Conservation (phyloP, 2,113 vertebrate genomes). For the Pluvialis apricaria region DNA sequence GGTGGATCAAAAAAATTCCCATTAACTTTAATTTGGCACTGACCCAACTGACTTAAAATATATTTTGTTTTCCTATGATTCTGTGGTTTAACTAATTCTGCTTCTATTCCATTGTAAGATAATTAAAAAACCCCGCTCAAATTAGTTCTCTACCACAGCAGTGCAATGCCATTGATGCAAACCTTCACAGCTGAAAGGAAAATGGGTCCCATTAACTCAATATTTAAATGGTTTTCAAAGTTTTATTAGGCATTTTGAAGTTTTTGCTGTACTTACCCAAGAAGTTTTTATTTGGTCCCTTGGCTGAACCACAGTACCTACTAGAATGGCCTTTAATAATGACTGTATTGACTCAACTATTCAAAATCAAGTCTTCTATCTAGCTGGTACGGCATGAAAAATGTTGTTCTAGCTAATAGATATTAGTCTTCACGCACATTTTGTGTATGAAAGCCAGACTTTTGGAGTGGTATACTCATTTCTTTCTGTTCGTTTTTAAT, state of each 20-base stretch:
- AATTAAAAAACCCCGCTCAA: not conserved
- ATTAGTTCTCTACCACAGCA: not conserved
- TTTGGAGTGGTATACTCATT: not conserved
- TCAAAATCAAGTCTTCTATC: not conserved
- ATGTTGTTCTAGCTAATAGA: not conserved
- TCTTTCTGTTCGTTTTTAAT: not conserved
- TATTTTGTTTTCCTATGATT: not conserved
- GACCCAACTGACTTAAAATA: not conserved
- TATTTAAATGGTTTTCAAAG: not conserved
- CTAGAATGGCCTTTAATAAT: not conserved
- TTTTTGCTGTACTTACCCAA: not conserved
- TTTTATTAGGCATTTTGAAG: not conserved
- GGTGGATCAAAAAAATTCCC: not conserved
- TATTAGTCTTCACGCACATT: not conserved
- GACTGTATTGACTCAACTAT: not conserved
- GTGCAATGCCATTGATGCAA: not conserved
- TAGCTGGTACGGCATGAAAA: not conserved
- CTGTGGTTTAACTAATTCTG: not conserved
- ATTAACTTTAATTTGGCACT: not conserved
- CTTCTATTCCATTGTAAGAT: not conserved
- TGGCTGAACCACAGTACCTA: not conserved
- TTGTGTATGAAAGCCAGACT: not conserved
- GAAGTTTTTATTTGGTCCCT: not conserved
- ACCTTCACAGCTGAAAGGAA: not conserved
- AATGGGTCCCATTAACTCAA: not conserved